A percentile compares a stretch with the other conserved stretches of the same genome.
Evolutionary conservation across 2,113 vertebrate genomes (phyloP).

Genomic region (Phoxinus phoxinus): DNA sequence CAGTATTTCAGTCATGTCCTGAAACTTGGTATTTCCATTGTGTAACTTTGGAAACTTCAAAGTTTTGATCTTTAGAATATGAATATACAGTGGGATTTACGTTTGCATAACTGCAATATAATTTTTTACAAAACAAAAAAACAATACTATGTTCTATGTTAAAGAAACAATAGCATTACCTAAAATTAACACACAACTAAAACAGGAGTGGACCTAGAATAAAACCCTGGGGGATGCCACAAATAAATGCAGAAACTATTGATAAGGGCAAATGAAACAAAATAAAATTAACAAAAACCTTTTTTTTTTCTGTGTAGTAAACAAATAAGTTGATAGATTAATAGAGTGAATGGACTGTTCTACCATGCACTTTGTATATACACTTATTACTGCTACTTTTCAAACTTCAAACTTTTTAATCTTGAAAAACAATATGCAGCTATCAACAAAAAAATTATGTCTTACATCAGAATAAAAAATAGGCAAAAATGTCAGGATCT

Average conservation of each 20-base stretch:
- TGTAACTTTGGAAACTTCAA: not conserved
- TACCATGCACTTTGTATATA: not conserved
- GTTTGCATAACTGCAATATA: not conserved
- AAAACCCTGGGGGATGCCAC: not conserved
- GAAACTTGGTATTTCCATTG: not conserved
- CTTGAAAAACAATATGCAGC: not conserved
- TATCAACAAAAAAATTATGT: not conserved
- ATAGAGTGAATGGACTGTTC: not conserved
- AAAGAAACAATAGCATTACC: not conserved
- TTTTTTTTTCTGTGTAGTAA: not conserved
- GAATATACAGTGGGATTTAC: not conserved
- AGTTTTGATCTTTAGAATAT: not conserved
- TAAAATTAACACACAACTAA: not conserved
- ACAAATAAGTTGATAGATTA: not conserved
- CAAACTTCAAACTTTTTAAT: not conserved
- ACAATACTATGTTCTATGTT: not conserved
- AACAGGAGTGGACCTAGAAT: not conserved
- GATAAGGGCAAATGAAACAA: not conserved
- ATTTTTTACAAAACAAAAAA: no score
- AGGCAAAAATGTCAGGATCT: not conserved
- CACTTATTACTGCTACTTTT: not conserved
- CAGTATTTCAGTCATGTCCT: not conserved
- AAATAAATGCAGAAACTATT: not conserved
- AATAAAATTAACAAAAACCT: not conserved
- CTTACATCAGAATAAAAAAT: slow-evolving; percentile 66